Percentiles rank a stretch among this genome's conserved stretches.
phyloP scores from a whole-genome alignment of 2,797 vertebrate species.

The Sus cebifrons region DNA sequence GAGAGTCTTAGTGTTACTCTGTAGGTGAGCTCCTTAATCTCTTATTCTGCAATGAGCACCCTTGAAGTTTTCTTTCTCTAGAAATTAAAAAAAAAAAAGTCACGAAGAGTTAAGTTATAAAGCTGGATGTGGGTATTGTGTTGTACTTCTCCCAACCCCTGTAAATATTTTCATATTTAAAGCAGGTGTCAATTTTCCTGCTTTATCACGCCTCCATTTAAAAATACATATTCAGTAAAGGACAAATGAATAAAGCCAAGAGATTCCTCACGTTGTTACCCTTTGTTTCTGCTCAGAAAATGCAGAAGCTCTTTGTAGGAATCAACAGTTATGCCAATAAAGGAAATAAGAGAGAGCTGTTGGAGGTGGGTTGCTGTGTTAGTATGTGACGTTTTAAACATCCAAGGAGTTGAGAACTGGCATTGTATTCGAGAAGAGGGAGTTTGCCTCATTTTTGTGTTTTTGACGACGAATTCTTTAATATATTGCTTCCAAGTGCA shows the following conservation, averaged over 20 bases:
- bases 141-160: background rate
- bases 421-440: constrained; percentile 71
- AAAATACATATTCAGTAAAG: constrained; percentile 8
- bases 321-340: constrained; percentile 65
- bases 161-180: constrained; percentile 18
- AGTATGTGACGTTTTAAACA: constrained; percentile 66
- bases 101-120: constrained; percentile 11
- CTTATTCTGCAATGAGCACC: background rate
- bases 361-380: constrained; percentile 47
- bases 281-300: constrained; percentile 78
- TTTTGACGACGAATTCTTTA: constrained; percentile 82
- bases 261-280: background rate
- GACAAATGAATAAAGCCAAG: constrained; percentile 44
- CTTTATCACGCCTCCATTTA: background rate
- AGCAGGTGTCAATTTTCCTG: constrained; percentile 37
- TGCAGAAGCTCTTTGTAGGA: constrained; percentile 18
- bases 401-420: constrained; percentile 66
- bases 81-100: background rate
- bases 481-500: constrained; percentile 70
- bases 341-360: constrained; percentile 49
- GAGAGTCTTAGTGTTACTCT: constrained; percentile 33
- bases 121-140: background rate
- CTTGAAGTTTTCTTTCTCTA: constrained; percentile 14
- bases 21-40: background rate
- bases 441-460: constrained; percentile 67